phyloP scores from a whole-genome alignment of 2,888 invertebrate species.

The Tricholauxania praeusta region DNA sequence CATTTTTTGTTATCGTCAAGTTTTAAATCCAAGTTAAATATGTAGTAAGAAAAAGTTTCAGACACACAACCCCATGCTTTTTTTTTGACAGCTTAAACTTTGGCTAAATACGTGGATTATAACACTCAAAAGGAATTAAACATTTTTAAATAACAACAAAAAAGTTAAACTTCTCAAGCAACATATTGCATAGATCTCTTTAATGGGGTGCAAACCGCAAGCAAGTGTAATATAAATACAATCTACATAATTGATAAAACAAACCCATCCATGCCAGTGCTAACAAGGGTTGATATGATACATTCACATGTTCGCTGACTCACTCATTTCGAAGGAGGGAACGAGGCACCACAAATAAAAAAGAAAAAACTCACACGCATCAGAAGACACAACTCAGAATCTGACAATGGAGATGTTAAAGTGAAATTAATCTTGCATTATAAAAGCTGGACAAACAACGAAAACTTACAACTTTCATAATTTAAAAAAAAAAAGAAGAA shows the following conservation, averaged over 20 bases:
- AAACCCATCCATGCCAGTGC: not conserved
- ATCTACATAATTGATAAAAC: constrained; percentile 16
- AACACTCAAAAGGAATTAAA: constrained; percentile 10
- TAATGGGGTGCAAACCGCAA: constrained; percentile 4
- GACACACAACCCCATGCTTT: not conserved
- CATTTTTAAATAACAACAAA: not conserved
- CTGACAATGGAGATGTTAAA: constrained; percentile 55
- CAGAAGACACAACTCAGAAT: constrained; percentile 3
- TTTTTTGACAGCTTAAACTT: not conserved
- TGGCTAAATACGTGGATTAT: constrained; percentile 1
- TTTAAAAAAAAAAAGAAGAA: constrained; percentile 4
- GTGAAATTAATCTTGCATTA: constrained; percentile 61
- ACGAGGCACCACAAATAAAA: not conserved
- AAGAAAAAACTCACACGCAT: constrained; percentile 43
- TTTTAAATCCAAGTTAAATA: no score
- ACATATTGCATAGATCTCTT: not conserved
- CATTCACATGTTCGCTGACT: no score
- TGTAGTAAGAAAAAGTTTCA: not conserved
- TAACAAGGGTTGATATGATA: constrained; percentile 25
- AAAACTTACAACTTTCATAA: not conserved
- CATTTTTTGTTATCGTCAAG: no score
- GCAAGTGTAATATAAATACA: constrained; percentile 6
- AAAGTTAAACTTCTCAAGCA: not conserved
- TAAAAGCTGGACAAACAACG: constrained; percentile 29
- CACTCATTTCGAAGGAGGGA: not conserved